These are phyloP conservation scores for Chironomus riparius DNA, from an alignment of 2,888 invertebrate species.

Conservation along the genomic window DNA sequence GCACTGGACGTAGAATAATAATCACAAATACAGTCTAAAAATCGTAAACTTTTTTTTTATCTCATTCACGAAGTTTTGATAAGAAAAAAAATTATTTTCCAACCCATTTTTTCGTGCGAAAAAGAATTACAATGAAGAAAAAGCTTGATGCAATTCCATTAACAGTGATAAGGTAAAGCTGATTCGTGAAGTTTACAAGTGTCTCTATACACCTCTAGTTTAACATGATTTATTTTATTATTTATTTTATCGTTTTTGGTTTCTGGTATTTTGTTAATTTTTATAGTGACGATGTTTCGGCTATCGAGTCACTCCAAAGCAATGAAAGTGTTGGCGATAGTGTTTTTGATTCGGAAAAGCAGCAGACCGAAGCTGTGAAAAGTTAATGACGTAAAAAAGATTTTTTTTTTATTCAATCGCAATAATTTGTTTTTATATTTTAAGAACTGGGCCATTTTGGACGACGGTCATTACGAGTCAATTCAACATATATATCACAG, in stretches of 20 bases:
- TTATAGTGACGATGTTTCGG: slow-evolving; percentile 19
- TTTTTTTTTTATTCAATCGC: background rate
- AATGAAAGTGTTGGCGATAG: background rate
- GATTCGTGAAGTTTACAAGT: background rate
- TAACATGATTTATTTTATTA: slow-evolving; percentile 9
- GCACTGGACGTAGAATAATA: background rate
- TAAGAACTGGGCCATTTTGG: background rate
- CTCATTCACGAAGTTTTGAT: background rate
- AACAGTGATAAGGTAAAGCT: slow-evolving; percentile 19
- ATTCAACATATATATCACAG: slow-evolving; percentile 28
- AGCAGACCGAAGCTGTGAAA: background rate
- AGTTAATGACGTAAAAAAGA: background rate
- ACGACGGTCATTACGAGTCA: slow-evolving; percentile 24
- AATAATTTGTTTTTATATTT: background rate
- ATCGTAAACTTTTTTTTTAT: slow-evolving; percentile 1
- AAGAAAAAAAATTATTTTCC: slow-evolving; percentile 4
- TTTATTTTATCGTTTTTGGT: slow-evolving; percentile 1
- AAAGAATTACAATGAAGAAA: slow-evolving; percentile 14
- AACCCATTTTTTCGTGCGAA: background rate
- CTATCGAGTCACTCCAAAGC: slow-evolving; percentile 17
- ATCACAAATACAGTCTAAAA: background rate
- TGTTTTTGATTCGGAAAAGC: background rate
- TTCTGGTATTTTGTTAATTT: slow-evolving; percentile 11
- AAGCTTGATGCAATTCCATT: slow-evolving; percentile 22
- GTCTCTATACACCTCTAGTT: background rate